Evolutionary conservation across 2,888 invertebrate genomes (phyloP), one percentile per base, ranked within the genome.

Genomic region (Aphelenchoides bicaudatus): DNA sequence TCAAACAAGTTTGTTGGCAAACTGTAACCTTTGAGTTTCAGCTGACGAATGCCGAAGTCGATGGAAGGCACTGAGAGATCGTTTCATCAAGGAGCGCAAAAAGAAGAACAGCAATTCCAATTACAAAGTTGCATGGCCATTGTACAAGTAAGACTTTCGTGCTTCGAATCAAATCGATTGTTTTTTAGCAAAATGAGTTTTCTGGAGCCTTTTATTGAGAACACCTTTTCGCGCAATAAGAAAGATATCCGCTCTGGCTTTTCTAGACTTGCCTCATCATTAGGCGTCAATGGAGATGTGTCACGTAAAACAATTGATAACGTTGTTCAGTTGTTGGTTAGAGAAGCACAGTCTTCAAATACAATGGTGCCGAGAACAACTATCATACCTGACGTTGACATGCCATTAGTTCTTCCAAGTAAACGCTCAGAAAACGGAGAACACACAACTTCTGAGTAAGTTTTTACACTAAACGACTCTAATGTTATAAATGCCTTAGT

Each of bases 111-210:
- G 37, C 8, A 50, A 52, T 38, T 10, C 28, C 6, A 49, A 31
- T 23, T 48, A 48, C 38, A 51, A 51, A 30, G 52, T 37, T 16
- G 52, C 52, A 1, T 59, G 59, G 59, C 59, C 59, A 5, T 34
- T 59, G 10, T 59, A 59, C 48, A 27, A 56, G 5, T n/a, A n/a
- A n/a, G n/a, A n/a, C n/a, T n/a, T n/a, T n/a, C n/a, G n/a, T n/a
- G n/a, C n/a, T n/a, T n/a, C n/a, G n/a, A n/a, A n/a, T n/a, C n/a
- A n/a, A n/a, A n/a, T n/a, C n/a, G n/a, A n/a, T n/a, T n/a, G n/a
- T n/a, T n/a, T n/a, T n/a, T n/a, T n/a, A n/a, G n/a, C n/a, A 47
- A 59, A 27, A 59, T 59, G 59, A 30, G 50, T 23, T 59, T 59
- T 23, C 27, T 59, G 37, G 57, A 60, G 23, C 59, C 59, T 16